These are phyloP conservation scores for Furcifer pardalis DNA, from an alignment of 2,797 vertebrate genomes.

Conservation along the genomic window DNA sequence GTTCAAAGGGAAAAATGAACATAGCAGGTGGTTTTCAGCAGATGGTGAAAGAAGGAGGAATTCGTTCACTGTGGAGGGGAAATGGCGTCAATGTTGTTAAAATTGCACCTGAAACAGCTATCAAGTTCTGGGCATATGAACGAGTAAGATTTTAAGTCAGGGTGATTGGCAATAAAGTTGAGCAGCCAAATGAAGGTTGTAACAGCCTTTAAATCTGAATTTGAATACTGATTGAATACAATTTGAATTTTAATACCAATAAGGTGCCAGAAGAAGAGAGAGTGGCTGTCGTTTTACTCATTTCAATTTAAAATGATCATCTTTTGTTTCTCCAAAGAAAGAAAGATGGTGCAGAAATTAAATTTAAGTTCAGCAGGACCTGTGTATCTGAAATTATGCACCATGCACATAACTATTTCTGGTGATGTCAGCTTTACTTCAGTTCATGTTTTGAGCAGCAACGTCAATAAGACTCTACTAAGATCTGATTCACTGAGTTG, in stretches of 20 bases:
- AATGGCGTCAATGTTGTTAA: constrained; percentile 95
- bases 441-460: background rate
- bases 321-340: background rate
- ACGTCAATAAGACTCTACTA: background rate
- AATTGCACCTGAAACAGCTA: constrained; percentile 93
- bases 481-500: constrained; percentile 42
- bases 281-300: background rate
- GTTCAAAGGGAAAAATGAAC: constrained; percentile 88
- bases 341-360: background rate
- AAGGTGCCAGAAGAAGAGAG: background rate
- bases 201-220: too few relatives aligned
- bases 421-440: background rate
- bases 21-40: constrained; percentile 87
- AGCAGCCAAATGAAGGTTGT: background rate
- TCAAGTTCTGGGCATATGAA: constrained; percentile 95
- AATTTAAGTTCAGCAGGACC: background rate
- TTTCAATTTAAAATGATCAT: background rate
- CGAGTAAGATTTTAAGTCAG: constrained; percentile 78
- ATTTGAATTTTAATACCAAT: constrained; percentile 35
- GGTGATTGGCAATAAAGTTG: background rate
- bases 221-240: too few relatives aligned
- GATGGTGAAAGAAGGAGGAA: constrained; percentile 93
- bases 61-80: constrained; percentile 89
- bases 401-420: background rate
- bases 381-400: background rate